Percentiles rank a stretch among this genome's conserved stretches.
Conservation (phyloP, 64 coral and sea anemone species). For the Montipora foliosa region DNA sequence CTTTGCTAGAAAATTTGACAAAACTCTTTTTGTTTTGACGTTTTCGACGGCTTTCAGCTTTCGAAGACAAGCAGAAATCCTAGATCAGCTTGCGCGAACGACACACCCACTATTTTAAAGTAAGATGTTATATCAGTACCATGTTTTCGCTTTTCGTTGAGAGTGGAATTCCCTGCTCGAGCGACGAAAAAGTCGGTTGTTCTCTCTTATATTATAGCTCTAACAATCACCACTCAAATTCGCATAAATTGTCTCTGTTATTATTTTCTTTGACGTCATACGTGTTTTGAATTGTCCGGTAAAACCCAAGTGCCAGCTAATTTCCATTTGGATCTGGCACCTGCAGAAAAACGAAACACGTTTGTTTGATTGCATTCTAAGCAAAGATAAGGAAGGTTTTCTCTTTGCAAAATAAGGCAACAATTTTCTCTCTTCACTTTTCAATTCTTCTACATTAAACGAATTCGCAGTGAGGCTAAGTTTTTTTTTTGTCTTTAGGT, state of each 20-base stretch:
- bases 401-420: background rate
- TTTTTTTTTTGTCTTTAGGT: background rate
- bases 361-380: conserved; percentile 15
- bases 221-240: conserved; percentile 30
- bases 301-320: background rate
- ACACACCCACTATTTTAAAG: background rate
- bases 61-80: no score
- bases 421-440: background rate
- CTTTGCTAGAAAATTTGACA: conserved; percentile 6
- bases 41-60: no score
- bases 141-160: conserved; percentile 1
- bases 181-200: background rate
- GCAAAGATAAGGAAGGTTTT: background rate
- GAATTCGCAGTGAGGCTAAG: background rate
- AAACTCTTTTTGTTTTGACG: background rate
- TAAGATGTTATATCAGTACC: background rate
- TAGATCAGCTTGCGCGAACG: no score
- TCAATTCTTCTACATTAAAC: no score
- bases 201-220: background rate
- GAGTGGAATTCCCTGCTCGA: background rate
- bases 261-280: conserved; percentile 25
- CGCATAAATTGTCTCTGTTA: conserved; percentile 60
- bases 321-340: conserved; percentile 37
- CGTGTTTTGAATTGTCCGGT: conserved; percentile 1
- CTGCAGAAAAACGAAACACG: background rate